These are phyloP conservation scores for Trissolcus brochymenae DNA, from an alignment of 2,888 invertebrate genomes.

Conservation along the genomic window DNA sequence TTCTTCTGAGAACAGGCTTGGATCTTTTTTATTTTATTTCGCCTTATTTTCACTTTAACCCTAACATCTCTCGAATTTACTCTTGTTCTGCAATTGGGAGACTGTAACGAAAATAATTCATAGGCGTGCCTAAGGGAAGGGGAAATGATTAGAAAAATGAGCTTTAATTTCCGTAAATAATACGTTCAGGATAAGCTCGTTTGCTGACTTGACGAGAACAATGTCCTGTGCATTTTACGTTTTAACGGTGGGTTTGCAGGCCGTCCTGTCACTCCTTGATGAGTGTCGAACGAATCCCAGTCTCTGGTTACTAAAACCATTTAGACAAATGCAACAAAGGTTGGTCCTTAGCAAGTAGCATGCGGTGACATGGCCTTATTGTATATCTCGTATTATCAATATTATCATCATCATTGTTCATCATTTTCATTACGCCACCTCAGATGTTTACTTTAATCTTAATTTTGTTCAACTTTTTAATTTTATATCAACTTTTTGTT, in stretches of 20 bases:
- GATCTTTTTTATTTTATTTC: not conserved
- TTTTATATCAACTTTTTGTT: slow-evolving; percentile 3
- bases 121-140: slow-evolving; percentile 22
- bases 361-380: slow-evolving; percentile 76
- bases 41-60: too few relatives aligned
- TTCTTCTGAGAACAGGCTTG: slow-evolving; percentile 32
- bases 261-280: slow-evolving; percentile 75
- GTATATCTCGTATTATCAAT: slow-evolving; percentile 66
- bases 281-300: slow-evolving; percentile 75
- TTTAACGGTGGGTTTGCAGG: slow-evolving; percentile 76
- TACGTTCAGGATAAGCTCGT: slow-evolving; percentile 67
- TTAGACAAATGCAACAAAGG: slow-evolving; percentile 76
- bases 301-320: slow-evolving; percentile 76
- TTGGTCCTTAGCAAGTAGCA: slow-evolving; percentile 77
- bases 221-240: slow-evolving; percentile 69
- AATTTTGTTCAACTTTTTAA: not conserved
- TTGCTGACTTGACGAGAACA: slow-evolving; percentile 64
- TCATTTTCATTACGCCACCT: slow-evolving; percentile 58
- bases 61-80: too few relatives aligned
- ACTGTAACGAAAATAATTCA: slow-evolving; percentile 13
- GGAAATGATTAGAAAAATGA: not conserved
- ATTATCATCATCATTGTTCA: slow-evolving; percentile 62
- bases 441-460: slow-evolving; percentile 11
- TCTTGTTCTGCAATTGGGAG: slow-evolving; percentile 13
- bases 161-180: slow-evolving; percentile 39